Base-by-base conservation (phyloP, 2,797 vertebrate species). In the Echiichthys vipera region DNA sequence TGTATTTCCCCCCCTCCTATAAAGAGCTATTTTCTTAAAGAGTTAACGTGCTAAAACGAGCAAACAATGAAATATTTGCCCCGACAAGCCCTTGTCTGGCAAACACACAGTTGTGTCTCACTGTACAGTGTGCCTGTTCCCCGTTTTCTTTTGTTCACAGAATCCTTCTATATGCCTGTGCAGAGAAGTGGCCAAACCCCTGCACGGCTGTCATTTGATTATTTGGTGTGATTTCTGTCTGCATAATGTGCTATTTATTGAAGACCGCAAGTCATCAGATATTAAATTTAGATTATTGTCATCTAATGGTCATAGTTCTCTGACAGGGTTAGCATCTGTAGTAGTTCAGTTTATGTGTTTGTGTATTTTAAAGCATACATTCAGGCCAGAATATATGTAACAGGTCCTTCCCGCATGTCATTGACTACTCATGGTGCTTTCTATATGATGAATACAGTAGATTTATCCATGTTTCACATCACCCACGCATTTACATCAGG, bases 71-170 rank as follows among this genome's bases (percentile, higher is more conserved):
- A 65, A 79, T 74, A 57, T 90, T 79, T 89, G 80, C 74, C 71
- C 75, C 70, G 78, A 84, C 80, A 84, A 87, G 76, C 74, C 83
- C 64, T 51, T 71, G 79, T 58, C 77, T 78, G 73, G 59, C 46
- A 65, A 14, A 34, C n/a, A 3, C 71, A 67, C 50, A 56, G 75
- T 43, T 9, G 70, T 74, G 79, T 65, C 69, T 77, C 71, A 61
- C 46, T 64, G 78, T 74, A 75, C 72, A 77, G 45, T 67, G 71
- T 34, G 86, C 46, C 57, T 85, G 61, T 76, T 77, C 83, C 70
- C 78, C 36, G 18, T 66, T 79, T 89, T 89, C 88, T 90, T 92
- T 92, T 92, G 91, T 91, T 92, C 90, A 78, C 83, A 71, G 32
- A 83, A 65, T 68, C 76, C 80, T 65, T 72, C 71, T 74, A 42